A percentile compares a stretch with the other conserved stretches of the same genome.
Evolutionary conservation across 2,888 invertebrate species (phyloP).

Genomic region (Trachelus tabidus): DNA sequence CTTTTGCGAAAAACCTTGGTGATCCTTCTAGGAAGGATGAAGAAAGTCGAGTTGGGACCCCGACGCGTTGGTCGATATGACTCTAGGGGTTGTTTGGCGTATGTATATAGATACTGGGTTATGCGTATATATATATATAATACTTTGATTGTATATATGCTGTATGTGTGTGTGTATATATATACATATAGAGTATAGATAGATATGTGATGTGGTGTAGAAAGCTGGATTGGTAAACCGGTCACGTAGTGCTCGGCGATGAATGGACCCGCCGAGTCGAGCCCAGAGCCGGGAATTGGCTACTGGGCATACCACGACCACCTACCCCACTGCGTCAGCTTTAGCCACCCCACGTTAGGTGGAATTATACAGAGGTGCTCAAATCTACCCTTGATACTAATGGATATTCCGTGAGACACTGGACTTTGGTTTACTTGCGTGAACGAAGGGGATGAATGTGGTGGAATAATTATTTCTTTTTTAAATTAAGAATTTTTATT

Average conservation of each 20-base stretch:
- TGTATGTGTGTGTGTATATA: neutral
- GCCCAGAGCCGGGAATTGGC: constrained; percentile 64
- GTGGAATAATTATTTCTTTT: neutral
- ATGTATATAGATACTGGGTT: constrained; percentile 27
- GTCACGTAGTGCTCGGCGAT: constrained; percentile 65
- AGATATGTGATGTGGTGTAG: constrained; percentile 36
- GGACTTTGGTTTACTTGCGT: neutral
- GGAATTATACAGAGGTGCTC: constrained; percentile 39
- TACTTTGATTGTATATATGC: constrained; percentile 28
- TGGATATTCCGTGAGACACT: neutral
- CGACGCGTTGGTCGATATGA: constrained; percentile 52
- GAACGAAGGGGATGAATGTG: neutral
- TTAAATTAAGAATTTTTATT: neutral
- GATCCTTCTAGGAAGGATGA: neutral
- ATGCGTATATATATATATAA: constrained; percentile 14
- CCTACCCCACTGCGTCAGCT: constrained; percentile 61
- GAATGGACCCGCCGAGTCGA: constrained; percentile 66
- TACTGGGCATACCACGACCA: constrained; percentile 63
- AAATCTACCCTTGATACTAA: constrained; percentile 2
- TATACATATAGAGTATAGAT: constrained; percentile 22
- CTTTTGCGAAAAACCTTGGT: neutral
- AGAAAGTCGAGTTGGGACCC: neutral
- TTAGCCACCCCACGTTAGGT: constrained; percentile 51
- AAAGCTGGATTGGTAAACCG: constrained; percentile 62
- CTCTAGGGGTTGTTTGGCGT: constrained; percentile 57